phyloP scores from a whole-genome alignment of 2,888 invertebrate genomes.

The Philaethria dido region DNA sequence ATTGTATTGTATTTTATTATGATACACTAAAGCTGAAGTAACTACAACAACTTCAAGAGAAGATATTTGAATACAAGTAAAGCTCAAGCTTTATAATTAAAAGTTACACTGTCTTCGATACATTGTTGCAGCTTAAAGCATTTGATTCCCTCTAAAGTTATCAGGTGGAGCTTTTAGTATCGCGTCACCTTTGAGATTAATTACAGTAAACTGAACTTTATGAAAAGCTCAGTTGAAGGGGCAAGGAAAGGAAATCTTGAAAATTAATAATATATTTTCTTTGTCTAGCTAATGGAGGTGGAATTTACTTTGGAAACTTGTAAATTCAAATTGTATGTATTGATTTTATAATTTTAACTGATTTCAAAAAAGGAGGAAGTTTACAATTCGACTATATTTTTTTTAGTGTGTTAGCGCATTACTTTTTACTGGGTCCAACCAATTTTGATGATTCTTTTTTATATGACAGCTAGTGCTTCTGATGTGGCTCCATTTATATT shows the following conservation, averaged over 20 bases:
- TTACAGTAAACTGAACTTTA: constrained; percentile 8
- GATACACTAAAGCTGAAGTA: no score
- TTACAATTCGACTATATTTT: no score
- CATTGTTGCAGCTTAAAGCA: neutral
- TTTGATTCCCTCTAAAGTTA: neutral
- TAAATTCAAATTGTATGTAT: neutral
- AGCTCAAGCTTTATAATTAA: neutral
- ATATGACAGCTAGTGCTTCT: no score
- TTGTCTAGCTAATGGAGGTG: neutral
- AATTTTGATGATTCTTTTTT: no score
- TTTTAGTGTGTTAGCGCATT: no score
- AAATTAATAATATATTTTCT: constrained; percentile 8
- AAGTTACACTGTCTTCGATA: neutral
- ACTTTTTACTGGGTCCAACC: no score
- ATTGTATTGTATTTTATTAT: no score
- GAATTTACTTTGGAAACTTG: neutral
- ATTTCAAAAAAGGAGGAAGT: no score
- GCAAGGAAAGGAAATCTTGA: neutral
- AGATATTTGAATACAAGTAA: neutral
- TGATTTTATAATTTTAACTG: neutral
- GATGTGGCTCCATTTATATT: no score
- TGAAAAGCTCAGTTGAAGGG: constrained; percentile 1
- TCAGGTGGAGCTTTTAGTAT: neutral
- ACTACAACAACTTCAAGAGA: neutral
- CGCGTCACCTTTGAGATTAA: constrained; percentile 15